Base-by-base conservation (phyloP, 2,797 vertebrate genomes). In the Melanotaenia boesemani region DNA sequence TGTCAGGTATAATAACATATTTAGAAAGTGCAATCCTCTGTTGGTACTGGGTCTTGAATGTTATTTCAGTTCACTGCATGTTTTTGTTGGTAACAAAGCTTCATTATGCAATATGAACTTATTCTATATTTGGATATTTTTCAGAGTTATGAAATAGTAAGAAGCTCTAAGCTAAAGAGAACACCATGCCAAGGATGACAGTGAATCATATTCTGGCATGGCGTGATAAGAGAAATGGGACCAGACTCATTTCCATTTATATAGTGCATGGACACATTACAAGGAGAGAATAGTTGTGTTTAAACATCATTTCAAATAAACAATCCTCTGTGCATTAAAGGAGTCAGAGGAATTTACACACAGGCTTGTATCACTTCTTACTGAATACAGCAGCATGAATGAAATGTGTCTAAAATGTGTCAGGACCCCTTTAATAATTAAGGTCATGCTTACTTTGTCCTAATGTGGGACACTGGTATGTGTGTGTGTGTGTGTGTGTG, bases 171-270 rank as follows among this genome's bases (percentile, higher is more conserved):
- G n/a, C 62, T 57, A 75, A 82, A 80, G 73, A 86, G 83, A 86
- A 90, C 86, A 86, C 80, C 44, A 77, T 68, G 79, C 69, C 15
- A 18, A 67, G 67, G 76, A 86, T 34, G 90, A 74, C 80, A 87
- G 77, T 91, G 79, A 90, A 92, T 94, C 85, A 85, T 84, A 76
- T 72, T 65, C 86, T 83, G 85, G 75, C 83, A 73, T 8, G 48
- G 54, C 58, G 74, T 87, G 86, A 90, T 92, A 86, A 91, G 87
- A 74, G 72, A 52, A 90, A 90, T 81, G 70, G 85, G 60, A 76
- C 72, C 79, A 75, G 89, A 73, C 90, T 93, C 85, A 93, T 93
- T 93, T 91, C 86, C 91, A 93, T 94, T 91, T 91, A 93, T 91
- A 93, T 93, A 88, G 89, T 85, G 77, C 80, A 76, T 74, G 76